phyloP scores from a whole-genome alignment of 2,797 vertebrate species.

The Anomalospiza imberbis region DNA sequence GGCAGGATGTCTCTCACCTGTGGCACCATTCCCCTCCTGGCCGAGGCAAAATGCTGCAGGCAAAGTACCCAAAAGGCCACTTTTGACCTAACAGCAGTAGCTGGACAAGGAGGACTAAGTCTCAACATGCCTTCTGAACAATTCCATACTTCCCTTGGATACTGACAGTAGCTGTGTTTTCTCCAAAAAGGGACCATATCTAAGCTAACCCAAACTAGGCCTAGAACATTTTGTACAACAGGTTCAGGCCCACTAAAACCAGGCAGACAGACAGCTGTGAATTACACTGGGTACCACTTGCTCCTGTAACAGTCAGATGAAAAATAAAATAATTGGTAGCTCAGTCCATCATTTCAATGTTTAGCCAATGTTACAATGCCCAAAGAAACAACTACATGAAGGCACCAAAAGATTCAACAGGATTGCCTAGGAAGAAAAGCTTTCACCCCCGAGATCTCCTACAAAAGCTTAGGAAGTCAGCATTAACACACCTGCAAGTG shows the following conservation, averaged over 20 bases:
- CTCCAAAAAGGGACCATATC: background rate
- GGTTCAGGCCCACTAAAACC: background rate
- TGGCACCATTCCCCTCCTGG: background rate
- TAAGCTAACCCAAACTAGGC: background rate
- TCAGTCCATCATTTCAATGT: background rate
- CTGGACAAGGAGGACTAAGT: background rate
- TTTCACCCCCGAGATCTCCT: background rate
- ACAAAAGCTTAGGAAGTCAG: background rate
- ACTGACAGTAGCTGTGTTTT: background rate
- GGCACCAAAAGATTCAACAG: background rate
- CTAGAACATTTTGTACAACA: background rate
- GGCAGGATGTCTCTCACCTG: conserved; percentile 10
- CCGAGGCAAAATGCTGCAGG: background rate
- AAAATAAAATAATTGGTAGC: background rate
- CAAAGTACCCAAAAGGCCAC: background rate
- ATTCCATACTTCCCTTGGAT: background rate
- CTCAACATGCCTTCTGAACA: background rate
- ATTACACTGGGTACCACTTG: background rate
- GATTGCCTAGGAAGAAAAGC: background rate
- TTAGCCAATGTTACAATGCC: background rate
- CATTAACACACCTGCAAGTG: background rate
- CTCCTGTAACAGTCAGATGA: background rate
- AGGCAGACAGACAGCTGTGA: background rate
- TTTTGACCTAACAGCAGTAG: background rate
- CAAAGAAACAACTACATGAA: background rate